A percentile compares a stretch with the other conserved stretches of the same genome.
phyloP scores from a whole-genome alignment of 2,113 vertebrate species.

The Thalassoma bifasciatum region DNA sequence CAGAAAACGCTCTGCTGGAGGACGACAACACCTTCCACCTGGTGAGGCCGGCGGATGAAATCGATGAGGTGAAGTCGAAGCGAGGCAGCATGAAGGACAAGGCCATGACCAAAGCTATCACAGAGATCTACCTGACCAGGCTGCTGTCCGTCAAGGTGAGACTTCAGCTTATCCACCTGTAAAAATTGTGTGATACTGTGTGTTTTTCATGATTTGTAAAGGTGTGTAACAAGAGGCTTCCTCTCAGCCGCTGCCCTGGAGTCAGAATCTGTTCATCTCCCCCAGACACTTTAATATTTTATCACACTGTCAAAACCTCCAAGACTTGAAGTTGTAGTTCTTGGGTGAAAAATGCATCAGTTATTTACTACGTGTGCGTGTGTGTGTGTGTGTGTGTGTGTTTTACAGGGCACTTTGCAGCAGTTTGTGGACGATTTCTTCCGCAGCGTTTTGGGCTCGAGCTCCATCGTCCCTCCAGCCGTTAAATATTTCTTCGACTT shows the following conservation, averaged over 20 bases:
- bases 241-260: too few relatives aligned
- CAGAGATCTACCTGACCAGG: conserved; percentile 97
- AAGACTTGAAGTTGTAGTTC: too few relatives aligned
- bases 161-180: too few relatives aligned
- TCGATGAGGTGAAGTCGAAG: conserved; percentile 94
- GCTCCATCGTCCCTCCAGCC: conserved; percentile 89
- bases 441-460: conserved; percentile 90
- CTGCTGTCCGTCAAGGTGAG: conserved; percentile 94
- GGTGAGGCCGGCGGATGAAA: conserved; percentile 90
- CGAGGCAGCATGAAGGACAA: conserved; percentile 96
- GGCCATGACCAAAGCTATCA: conserved; percentile 96
- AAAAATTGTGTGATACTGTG: too few relatives aligned
- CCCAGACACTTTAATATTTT: too few relatives aligned
- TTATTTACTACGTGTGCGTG: too few relatives aligned
- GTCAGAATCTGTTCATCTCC: too few relatives aligned
- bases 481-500: conserved; percentile 99
- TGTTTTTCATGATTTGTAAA: too few relatives aligned
- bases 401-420: conserved; percentile 85
- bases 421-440: conserved; percentile 98
- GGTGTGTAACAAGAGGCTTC: too few relatives aligned
- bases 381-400: too few relatives aligned
- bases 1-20: conserved; percentile 93
- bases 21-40: conserved; percentile 97
- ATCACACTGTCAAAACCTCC: too few relatives aligned
- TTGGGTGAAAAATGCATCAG: too few relatives aligned